Percentiles rank a stretch among this genome's conserved stretches.
phyloP scores from a whole-genome alignment of 2,888 invertebrate species.

The Morpho helenor region DNA sequence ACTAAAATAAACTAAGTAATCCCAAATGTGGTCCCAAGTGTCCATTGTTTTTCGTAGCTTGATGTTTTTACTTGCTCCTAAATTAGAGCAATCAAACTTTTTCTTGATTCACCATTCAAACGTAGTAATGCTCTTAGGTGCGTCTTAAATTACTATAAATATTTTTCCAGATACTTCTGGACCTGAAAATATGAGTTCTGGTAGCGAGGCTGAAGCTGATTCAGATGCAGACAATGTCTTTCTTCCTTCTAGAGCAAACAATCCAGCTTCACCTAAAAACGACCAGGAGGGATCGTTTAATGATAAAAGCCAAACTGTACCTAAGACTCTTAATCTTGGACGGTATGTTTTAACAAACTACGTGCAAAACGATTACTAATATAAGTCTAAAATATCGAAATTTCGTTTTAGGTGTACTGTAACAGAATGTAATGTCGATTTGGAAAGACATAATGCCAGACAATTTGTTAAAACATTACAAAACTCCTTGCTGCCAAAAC shows the following conservation, averaged over 20 bases:
- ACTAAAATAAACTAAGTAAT: too few relatives aligned
- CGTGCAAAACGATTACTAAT: too few relatives aligned
- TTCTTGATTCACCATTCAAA: too few relatives aligned
- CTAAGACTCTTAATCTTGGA: constrained; percentile 70
- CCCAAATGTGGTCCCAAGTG: too few relatives aligned
- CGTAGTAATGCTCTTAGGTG: too few relatives aligned
- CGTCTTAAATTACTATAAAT: neutral
- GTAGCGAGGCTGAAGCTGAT: constrained; percentile 70
- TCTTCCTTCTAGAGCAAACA: constrained; percentile 60
- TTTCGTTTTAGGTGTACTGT: constrained; percentile 58
- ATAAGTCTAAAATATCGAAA: neutral
- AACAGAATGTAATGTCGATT: constrained; percentile 86
- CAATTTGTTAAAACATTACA: constrained; percentile 89
- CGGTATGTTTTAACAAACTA: constrained; percentile 38
- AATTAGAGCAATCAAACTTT: too few relatives aligned
- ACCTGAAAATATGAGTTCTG: constrained; percentile 81
- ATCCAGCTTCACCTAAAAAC: constrained; percentile 45
- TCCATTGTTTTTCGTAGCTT: too few relatives aligned
- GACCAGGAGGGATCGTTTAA: constrained; percentile 37
- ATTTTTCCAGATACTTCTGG: constrained; percentile 73
- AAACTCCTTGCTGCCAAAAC: constrained; percentile 86
- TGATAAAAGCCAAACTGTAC: constrained; percentile 56
- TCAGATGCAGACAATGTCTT: constrained; percentile 75
- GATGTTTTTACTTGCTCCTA: too few relatives aligned
- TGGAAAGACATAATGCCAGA: constrained; percentile 91